Base-by-base conservation (phyloP, 2,888 invertebrate species). In the Ichneumon xanthorius region DNA sequence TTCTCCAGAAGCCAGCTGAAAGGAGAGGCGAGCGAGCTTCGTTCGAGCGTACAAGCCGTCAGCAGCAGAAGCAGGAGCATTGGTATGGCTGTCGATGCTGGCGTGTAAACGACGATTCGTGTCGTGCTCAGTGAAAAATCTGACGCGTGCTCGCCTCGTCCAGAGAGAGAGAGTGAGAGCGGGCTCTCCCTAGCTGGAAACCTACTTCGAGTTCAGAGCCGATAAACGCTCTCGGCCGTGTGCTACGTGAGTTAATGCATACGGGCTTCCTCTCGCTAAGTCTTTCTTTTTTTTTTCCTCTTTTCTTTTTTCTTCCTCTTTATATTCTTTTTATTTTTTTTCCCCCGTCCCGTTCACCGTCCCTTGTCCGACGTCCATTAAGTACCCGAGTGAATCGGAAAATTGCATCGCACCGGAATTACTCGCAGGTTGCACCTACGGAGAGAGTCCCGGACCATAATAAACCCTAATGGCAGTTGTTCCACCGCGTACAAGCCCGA, bases 81-180 rank as follows among this genome's bases (percentile, higher is more conserved):
- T 80, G 84, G 80, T 84, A 76, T 84, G 80, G 80, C 84, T 80
- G 84, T 84, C 84, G 84, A 84, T 84, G 80, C 80, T 50, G 80
- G 90, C 88, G 90, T 90, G 90, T 89, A 88, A 89, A 90, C 89
- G 84, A 80, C 89, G 90, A 90, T 90, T 90, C 90, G 86, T 88
- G 90, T 88, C 89, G 90, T 89, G 90, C 90, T 85, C 86, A 81
- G 83, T 86, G 88, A 85, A 90, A 89, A 88, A 86, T 88, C 88
- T 88, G 89, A 89, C 90, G 78, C 86, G 82, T 84, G 87, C 86
- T 79, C 82, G 58, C 79, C 19, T 80, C 84, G 84, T 87, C 85
- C 84, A 84, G 65, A 48, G 33, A 63, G 33, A n/a, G 30, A 33
- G 61, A 63, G 61, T 33, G 61, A 19, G 53, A 53, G 53, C 16